Base-by-base conservation (phyloP, 2,113 vertebrate genomes). In the Thunnus maccoyii region DNA sequence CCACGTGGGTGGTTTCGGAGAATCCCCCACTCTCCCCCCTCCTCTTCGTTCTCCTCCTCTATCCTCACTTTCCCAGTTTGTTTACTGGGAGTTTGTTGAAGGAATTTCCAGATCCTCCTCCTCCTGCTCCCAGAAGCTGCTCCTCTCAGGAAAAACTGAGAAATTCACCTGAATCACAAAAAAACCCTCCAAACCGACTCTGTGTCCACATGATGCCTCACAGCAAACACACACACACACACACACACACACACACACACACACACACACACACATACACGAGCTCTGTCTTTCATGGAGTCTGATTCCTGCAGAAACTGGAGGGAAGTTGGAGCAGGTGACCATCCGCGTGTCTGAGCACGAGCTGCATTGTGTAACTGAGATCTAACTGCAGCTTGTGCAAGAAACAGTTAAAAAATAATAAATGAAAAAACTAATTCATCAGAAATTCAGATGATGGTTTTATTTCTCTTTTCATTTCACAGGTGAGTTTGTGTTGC, bases 1-100 rank as follows among this genome's bases (percentile, higher is more conserved):
- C 93, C 94, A 95, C 94, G 94, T 95, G 93, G 94, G 94, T 15
- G 44, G 51, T 76, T 91, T 94, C 85, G 84, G 86, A 92, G 87
- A 92, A 90, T 86, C 80, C 92, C 91, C 88, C 83, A 41, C 72
- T 61, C 25, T 12, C 44, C 36, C 36, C 9, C 36, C 36, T 41
- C 36, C 36, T 25, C 50, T 15, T 12, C 1, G n/a, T 6, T 47
- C 77, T 65, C 76, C 58, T 36, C 57, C 60, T 63, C 54, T 57
- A 56, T 41, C 36, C 50, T 15, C 61, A 41, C 32, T 41, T 57
- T 83, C 74, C 75, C 78, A 55, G 66, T 80, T 57, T 92, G 87
- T 92, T 94, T 92, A 86, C 83, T 10, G 88, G 73, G 75, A 75
- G 25, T n/a, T n/a, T n/a, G n/a, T 6, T 25, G 25, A 14, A 84